Base-by-base conservation (phyloP, 64 coral and sea anemone species). In the Acropora yongei region DNA sequence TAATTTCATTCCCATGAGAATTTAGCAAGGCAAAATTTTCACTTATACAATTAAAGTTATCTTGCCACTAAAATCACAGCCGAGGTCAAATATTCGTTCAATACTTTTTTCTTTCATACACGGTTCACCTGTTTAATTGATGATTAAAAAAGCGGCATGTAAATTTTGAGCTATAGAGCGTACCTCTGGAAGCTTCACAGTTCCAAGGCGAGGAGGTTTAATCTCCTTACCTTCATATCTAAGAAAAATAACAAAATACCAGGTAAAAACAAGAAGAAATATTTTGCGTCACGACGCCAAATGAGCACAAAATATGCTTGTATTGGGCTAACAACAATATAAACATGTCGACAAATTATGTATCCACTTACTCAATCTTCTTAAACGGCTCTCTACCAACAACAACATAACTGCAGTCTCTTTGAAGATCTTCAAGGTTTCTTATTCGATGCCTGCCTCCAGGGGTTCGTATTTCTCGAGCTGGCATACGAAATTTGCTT, bases 391-490 rank as follows among this genome's bases (percentile, higher is more conserved):
- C 90, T 67, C 44, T 81, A 8, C 90, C 90, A 41, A 84, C 48
- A 47, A 83, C 90, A 13, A 91, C 80, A 49, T 91, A 91, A 43
- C 40, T 91, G 2, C 78, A 53, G 13, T 75, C 90, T 2, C 79
- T 73, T 47, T 84, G 44, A 42, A 91, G 73, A 44, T 84, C 82
- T 2, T 79, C 73, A 47, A 91, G 73, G 1, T 58, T 83, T 46
- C 69, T 75, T 16, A 91, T 84, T 5, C 71, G 66, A 75, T 91
- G 90, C 60, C 80, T 83, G 45, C 78, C 82, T 50, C 47, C 55
- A 58, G 90, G 90, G 17, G 90, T 91, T 40, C 90, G 57, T 57
- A 91, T 83, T 84, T 91, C 82, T 72, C 90, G 77, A 49, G 90
- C 90, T 40, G 80, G 82, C 19, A 43, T 49, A 0, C 63, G 82